Percentiles rank a stretch among this genome's conserved stretches.
These are phyloP conservation scores for Amniataba percoides DNA, from an alignment of 2,797 vertebrate species.

Conservation along the genomic window DNA sequence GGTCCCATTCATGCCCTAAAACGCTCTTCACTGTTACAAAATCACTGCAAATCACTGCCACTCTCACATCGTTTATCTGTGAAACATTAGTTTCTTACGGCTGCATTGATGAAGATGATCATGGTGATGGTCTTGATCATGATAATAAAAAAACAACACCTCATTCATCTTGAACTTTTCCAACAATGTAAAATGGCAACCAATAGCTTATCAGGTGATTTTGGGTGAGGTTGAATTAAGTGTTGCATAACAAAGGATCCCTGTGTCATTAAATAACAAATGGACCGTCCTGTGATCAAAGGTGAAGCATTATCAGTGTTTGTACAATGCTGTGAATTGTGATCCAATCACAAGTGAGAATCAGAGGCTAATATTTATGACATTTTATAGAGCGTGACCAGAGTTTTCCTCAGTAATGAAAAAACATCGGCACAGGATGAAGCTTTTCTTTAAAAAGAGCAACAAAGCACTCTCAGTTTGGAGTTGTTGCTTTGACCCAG, in stretches of 20 bases:
- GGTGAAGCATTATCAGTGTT: slow-evolving; percentile 39
- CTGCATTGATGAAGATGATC: neutral
- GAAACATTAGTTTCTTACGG: neutral
- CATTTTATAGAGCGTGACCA: neutral
- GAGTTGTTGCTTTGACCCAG: neutral
- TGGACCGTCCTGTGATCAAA: slow-evolving; percentile 17
- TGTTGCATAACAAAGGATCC: neutral
- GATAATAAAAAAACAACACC: too few relatives aligned
- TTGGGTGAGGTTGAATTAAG: neutral
- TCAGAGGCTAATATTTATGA: slow-evolving; percentile 23
- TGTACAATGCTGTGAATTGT: neutral
- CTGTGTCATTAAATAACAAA: slow-evolving; percentile 18
- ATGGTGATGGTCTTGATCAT: too few relatives aligned
- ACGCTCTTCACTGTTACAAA: neutral
- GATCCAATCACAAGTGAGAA: neutral
- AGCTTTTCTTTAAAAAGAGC: neutral
- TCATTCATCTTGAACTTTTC: neutral
- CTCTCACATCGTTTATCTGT: neutral
- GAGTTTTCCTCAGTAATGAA: neutral
- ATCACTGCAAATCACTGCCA: neutral
- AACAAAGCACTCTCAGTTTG: neutral
- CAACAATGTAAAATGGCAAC: neutral
- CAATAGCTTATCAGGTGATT: neutral
- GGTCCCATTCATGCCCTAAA: neutral
- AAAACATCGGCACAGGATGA: neutral